phyloP scores from a whole-genome alignment of 2,888 invertebrate species.

The Chymomyza amoena region DNA sequence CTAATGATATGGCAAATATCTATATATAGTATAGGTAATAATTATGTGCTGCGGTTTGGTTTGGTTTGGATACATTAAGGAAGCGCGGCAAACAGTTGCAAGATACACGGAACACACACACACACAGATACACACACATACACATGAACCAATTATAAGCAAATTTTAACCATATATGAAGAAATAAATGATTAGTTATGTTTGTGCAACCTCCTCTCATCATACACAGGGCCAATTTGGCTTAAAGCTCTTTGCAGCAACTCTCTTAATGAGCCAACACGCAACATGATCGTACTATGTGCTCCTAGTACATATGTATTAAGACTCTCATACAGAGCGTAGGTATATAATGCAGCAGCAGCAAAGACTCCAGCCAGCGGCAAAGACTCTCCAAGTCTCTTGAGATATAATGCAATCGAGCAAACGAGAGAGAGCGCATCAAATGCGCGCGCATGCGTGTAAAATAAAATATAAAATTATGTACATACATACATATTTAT shows the following conservation, averaged over 20 bases:
- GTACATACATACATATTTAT: no score
- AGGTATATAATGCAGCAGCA: no score
- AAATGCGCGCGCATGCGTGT: background rate
- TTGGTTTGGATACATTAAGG: background rate
- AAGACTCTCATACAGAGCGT: no score
- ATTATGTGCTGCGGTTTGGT: background rate
- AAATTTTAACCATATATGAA: background rate
- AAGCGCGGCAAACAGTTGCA: background rate
- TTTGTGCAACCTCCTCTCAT: background rate
- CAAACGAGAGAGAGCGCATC: background rate
- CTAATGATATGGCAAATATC: background rate
- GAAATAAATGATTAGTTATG: background rate
- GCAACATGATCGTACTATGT: background rate
- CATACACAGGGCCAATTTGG: background rate
- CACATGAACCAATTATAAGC: background rate
- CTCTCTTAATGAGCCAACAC: background rate
- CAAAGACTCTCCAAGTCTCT: no score
- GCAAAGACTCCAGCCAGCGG: no score
- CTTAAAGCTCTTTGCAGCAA: background rate
- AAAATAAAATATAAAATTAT: background rate
- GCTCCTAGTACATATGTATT: no score
- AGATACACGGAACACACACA: background rate
- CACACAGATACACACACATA: background rate
- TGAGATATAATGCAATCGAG: background rate
- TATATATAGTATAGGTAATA: background rate